These are phyloP conservation scores for Dicrurus megarhynchus DNA, from an alignment of 2,113 vertebrate species.

Conservation along the genomic window DNA sequence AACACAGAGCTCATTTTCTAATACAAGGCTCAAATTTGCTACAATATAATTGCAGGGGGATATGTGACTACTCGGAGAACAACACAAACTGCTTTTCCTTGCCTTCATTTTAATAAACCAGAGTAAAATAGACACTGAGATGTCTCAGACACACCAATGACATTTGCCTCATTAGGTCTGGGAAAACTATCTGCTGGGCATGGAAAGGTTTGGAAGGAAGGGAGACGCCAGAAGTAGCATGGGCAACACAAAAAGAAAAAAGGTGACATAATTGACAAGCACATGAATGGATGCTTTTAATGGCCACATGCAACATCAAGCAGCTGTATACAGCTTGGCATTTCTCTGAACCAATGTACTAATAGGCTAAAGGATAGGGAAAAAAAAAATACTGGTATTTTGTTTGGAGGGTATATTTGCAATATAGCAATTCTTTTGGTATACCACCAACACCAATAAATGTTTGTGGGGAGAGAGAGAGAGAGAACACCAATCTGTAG, in stretches of 20 bases:
- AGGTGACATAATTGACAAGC: neutral
- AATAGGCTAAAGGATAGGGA: neutral
- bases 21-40: neutral
- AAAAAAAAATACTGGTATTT: neutral
- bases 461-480: neutral
- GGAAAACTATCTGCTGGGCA: neutral
- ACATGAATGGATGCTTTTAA: neutral
- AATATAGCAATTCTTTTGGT: neutral
- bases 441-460: neutral
- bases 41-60: neutral
- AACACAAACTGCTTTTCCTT: neutral
- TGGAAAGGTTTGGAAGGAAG: neutral
- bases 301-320: neutral
- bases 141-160: fast-evolving
- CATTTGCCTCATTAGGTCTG: neutral
- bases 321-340: neutral
- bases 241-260: neutral
- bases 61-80: neutral
- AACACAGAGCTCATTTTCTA: neutral
- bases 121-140: neutral
- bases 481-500: fast-evolving
- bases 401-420: neutral
- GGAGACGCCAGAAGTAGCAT: neutral
- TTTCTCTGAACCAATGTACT: neutral
- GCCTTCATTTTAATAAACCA: neutral